Evolutionary conservation across 2,888 invertebrate genomes (phyloP), one percentile per base, ranked within the genome.

Genomic region (Laspeyria flexula): DNA sequence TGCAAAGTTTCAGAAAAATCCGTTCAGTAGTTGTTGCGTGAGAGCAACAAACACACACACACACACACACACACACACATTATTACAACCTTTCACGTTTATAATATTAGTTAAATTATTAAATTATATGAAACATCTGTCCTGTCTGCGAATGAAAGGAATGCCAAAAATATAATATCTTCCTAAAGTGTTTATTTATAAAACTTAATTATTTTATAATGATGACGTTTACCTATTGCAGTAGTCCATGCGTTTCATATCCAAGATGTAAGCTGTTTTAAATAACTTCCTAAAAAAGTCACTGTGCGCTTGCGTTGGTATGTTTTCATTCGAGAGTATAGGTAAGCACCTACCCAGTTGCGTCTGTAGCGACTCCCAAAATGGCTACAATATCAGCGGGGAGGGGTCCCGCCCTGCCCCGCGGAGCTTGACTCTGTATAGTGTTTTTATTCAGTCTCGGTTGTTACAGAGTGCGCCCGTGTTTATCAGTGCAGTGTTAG

Each of bases 401-500:
- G 46, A 46, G 46, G 46, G 46, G 46, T 46, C 46, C 46, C 46
- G 46, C 46, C 46, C 46, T 46, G 46, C 46, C 46, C 46, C 46
- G 46, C 46, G 46, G 46, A 46, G 46, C 46, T 46, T 46, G 46
- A 46, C 46, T 46, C 46, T 46, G 46, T 46, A 46, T 46, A 46
- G 46, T 46, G 46, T 46, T 46, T 46, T 46, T 46, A 46, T 46
- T 47, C 46, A 47, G 40, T 47, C 40, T 47, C 46, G 46, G 46
- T 47, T 47, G 40, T 47, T 47, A 47, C 46, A 47, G 46, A 47
- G 46, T 47, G 46, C 46, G 46, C 46, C 46, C 46, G 46, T 47
- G 46, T 47, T 47, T 47, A 47, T 47, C 46, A 47, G 46, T 47
- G 46, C 46, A 47, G 46, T 47, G 46, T 47, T 47, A 47, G 46